A percentile compares a stretch with the other conserved stretches of the same genome.
Conservation (phyloP, 2,888 invertebrate genomes). For the Lacanobia wlatinum region DNA sequence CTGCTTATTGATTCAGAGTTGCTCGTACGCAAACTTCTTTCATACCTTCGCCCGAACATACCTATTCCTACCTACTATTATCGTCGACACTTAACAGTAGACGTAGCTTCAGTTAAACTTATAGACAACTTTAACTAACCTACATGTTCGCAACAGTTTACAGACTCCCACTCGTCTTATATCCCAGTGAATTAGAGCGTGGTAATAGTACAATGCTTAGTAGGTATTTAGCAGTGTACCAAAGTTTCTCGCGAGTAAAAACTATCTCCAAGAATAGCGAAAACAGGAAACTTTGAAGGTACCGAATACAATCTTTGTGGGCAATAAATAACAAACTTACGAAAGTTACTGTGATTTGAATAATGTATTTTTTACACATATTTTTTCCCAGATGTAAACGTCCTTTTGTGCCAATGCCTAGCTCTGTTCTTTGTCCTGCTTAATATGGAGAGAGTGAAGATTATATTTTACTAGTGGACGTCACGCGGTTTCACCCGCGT, state of each 20-base stretch:
- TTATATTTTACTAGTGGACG: too few relatives aligned
- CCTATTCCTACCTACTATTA: too few relatives aligned
- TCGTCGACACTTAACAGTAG: too few relatives aligned
- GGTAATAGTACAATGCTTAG: constrained; percentile 26
- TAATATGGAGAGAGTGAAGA: too few relatives aligned
- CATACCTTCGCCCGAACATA: too few relatives aligned
- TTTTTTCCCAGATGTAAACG: too few relatives aligned
- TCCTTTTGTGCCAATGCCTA: too few relatives aligned
- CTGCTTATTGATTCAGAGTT: too few relatives aligned
- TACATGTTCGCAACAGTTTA: constrained; percentile 10
- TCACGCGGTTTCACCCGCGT: too few relatives aligned
- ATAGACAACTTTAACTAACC: constrained; percentile 5
- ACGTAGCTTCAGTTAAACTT: too few relatives aligned
- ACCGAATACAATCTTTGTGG: constrained; percentile 18
- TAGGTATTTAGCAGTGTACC: constrained; percentile 30
- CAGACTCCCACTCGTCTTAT: neutral
- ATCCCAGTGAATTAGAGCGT: constrained; percentile 18
- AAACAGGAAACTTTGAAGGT: constrained; percentile 50
- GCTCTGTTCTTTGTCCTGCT: too few relatives aligned
- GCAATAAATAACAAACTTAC: constrained; percentile 50
- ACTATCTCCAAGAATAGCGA: constrained; percentile 25
- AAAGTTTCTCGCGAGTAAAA: constrained; percentile 31
- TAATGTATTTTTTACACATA: neutral
- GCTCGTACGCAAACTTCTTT: too few relatives aligned
- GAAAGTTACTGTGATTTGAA: constrained; percentile 24